Conservation (phyloP, 2,113 vertebrate species). For the Petromus typicus region DNA sequence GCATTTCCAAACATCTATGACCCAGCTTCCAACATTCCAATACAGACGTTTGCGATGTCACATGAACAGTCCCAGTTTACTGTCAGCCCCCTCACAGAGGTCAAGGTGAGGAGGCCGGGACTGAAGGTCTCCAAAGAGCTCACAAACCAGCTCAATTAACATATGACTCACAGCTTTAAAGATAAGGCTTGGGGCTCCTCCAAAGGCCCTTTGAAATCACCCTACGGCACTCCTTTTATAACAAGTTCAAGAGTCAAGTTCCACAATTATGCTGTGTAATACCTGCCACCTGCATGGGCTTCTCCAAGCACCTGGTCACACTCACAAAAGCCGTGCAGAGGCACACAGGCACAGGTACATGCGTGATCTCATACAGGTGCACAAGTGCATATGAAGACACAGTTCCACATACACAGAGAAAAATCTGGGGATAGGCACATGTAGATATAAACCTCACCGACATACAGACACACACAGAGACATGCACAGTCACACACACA, state of each 20-base stretch:
- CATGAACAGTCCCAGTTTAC: neutral
- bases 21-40: neutral
- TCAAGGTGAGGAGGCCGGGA: neutral
- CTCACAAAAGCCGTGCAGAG: neutral
- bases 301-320: neutral
- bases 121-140: neutral
- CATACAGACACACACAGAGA: neutral
- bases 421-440: neutral
- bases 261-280: neutral
- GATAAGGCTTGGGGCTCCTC: neutral
- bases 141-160: neutral
- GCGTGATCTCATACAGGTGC: neutral
- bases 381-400: neutral
- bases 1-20: neutral
- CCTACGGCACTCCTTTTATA: neutral
- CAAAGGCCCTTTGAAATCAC: neutral
- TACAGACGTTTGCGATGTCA: neutral
- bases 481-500: neutral
- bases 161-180: neutral
- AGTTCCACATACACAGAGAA: neutral
- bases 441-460: too few relatives aligned
- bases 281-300: neutral
- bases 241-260: neutral
- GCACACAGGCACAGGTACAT: neutral
- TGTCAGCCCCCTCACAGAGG: rapidly evolving